Conservation (phyloP, 2,113 vertebrate species). For the Mesoclemmys tuberculata region DNA sequence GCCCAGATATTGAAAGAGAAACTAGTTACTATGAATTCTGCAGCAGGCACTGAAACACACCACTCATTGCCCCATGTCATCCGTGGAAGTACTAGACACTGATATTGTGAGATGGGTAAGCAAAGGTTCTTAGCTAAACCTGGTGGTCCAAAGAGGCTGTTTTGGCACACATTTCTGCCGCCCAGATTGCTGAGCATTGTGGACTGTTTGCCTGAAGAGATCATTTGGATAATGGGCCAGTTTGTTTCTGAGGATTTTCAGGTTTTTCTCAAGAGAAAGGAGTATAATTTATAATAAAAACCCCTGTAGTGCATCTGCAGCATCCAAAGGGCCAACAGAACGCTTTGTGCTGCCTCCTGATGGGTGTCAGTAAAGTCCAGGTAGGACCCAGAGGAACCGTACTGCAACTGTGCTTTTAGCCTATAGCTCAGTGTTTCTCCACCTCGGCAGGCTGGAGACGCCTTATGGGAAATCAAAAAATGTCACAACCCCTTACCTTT, state of each 20-base stretch:
- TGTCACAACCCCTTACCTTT: too few relatives aligned
- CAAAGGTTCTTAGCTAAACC: not conserved
- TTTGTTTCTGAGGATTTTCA: not conserved
- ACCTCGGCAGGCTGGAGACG: too few relatives aligned
- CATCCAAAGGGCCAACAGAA: not conserved
- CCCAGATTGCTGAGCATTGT: not conserved
- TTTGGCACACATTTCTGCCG: not conserved
- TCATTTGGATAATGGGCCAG: not conserved
- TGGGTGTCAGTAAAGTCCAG: not conserved
- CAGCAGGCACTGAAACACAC: not conserved
- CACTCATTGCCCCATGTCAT: not conserved
- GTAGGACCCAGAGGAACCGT: too few relatives aligned
- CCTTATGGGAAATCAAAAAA: too few relatives aligned
- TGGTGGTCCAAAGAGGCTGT: not conserved
- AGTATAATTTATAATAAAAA: not conserved
- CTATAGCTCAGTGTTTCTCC: too few relatives aligned
- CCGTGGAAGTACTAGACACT: not conserved
- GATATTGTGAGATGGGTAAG: not conserved
- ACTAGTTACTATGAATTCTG: not conserved
- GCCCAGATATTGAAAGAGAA: not conserved
- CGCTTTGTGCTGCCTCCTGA: not conserved
- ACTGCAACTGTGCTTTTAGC: too few relatives aligned
- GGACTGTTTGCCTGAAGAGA: not conserved
- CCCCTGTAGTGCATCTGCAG: not conserved
- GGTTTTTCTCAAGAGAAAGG: not conserved